Evolutionary conservation across 2,888 invertebrate species (phyloP).

Genomic region (Meloe dianella): DNA sequence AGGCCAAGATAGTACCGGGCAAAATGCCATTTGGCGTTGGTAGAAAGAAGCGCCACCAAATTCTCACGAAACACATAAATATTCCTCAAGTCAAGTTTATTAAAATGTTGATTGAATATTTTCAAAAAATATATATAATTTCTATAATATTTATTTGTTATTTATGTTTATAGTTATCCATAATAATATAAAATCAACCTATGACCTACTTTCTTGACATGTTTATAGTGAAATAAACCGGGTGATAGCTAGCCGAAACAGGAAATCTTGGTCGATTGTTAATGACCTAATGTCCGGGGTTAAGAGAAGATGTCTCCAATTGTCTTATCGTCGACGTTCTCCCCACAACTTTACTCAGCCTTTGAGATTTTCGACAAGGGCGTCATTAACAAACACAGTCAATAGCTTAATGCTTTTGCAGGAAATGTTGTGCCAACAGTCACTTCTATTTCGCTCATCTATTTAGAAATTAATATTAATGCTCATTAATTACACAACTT

Average conservation of each 20-base stretch:
- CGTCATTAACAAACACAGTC: slow-evolving; percentile 39
- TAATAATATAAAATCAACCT: slow-evolving; percentile 21
- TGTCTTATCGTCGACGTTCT: slow-evolving; percentile 27
- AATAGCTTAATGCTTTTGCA: neutral
- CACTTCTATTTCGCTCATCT: neutral
- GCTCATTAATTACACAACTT: slow-evolving; percentile 29
- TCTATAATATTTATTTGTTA: neutral
- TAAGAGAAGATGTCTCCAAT: slow-evolving; percentile 28
- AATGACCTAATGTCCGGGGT: slow-evolving; percentile 34
- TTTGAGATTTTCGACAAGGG: slow-evolving; percentile 45
- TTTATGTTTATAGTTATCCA: neutral
- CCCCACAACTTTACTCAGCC: slow-evolving; percentile 34
- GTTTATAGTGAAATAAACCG: slow-evolving; percentile 28
- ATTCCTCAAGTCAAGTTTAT: neutral
- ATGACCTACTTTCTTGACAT: slow-evolving; percentile 29
- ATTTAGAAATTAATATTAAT: slow-evolving; percentile 28
- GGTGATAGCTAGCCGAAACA: slow-evolving; percentile 25
- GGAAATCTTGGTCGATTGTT: slow-evolving; percentile 27
- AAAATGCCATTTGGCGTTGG: slow-evolving; percentile 43
- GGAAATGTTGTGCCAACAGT: neutral
- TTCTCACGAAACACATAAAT: neutral
- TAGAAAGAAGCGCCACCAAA: slow-evolving; percentile 27
- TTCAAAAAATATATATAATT: neutral
- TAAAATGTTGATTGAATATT: neutral
- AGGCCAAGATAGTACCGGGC: slow-evolving; percentile 34